Base-by-base conservation (phyloP, 2,888 invertebrate genomes). In the Hirudinaria manillensis region DNA sequence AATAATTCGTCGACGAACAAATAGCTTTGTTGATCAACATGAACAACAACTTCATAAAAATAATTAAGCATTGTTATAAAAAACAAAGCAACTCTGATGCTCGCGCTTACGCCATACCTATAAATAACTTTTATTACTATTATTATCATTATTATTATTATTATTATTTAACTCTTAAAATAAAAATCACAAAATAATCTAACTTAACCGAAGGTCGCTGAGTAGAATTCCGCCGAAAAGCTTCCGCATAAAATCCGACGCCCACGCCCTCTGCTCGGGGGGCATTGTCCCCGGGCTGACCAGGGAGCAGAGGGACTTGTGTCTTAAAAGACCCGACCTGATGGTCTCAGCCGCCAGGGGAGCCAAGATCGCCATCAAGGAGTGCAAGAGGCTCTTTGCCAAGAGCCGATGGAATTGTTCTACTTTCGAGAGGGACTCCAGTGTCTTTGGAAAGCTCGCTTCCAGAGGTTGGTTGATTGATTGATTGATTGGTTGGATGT, bases 391-490 rank as follows among this genome's bases (percentile, higher is more conserved):
- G 70, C 85, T 85, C 81, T 86, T 86, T 78, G 76, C 80, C 10
- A 78, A 81, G 74, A 82, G 84, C 75, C 79, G 86, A 32, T 86
- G 86, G 86, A 86, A 86, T 78, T 83, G 83, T 73, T 82, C 76
- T 70, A 83, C 84, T 0, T 78, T 83, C 0, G 81, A 83, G 68
- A 79, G 83, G 55, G 85, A 85, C 70, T 80, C 85, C 3, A 83
- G 84, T 0, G 84, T 86, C n/a, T 86, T 86, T 75, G 86, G 85
- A 19, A 86, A 85, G 78, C 81, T 85, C 70, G 82, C 86, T 80
- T 80, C 83, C 0, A 85, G 83, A 84, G 84, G 86, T 86, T 79
- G 3, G 45, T 7, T 36, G 51, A 19, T n/a, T 67, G 32, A 13
- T 61, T 61, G 0, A 61, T 61, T 61, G 19, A 3, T 53, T 53